Percentiles rank a stretch among this genome's conserved stretches.
Conservation (phyloP, 1,140 invertebrate genomes). For the Muscidifurax raptorellus region DNA sequence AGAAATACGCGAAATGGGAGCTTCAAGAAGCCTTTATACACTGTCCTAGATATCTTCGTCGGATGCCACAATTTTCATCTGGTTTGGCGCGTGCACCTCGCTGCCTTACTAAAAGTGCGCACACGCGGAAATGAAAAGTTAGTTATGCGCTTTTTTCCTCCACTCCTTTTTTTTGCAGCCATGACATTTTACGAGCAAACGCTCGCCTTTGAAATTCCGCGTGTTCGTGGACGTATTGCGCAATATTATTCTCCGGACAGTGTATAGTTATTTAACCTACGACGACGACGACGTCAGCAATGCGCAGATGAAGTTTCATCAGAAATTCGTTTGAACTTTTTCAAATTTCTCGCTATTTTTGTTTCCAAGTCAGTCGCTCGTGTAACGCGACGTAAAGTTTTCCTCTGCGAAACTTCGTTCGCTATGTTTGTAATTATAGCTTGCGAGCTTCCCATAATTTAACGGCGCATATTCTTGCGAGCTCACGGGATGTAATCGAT, state of each 20-base stretch:
- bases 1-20: too few species aligned
- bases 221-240: background rate
- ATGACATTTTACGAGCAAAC: slow-evolving; percentile 15
- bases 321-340: too few species aligned
- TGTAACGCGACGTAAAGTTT: background rate
- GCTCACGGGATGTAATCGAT: too few species aligned
- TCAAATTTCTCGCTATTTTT: too few species aligned
- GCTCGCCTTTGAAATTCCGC: slow-evolving; percentile 5
- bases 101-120: too few species aligned
- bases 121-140: slow-evolving; percentile 5
- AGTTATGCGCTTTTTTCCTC: background rate
- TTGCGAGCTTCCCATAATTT: too few species aligned
- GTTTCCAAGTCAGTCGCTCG: too few species aligned
- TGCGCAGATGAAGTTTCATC: background rate
- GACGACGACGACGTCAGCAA: background rate
- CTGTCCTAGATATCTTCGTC: background rate
- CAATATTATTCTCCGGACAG: background rate
- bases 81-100: background rate
- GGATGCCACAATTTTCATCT: background rate
- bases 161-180: background rate
- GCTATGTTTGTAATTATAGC: too few species aligned
- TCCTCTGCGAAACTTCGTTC: background rate
- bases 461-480: too few species aligned
- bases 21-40: too few species aligned
- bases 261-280: background rate